phyloP scores from a whole-genome alignment of 35 echinoderm and acorn worm species.

The Eucidaris tribuloides region DNA sequence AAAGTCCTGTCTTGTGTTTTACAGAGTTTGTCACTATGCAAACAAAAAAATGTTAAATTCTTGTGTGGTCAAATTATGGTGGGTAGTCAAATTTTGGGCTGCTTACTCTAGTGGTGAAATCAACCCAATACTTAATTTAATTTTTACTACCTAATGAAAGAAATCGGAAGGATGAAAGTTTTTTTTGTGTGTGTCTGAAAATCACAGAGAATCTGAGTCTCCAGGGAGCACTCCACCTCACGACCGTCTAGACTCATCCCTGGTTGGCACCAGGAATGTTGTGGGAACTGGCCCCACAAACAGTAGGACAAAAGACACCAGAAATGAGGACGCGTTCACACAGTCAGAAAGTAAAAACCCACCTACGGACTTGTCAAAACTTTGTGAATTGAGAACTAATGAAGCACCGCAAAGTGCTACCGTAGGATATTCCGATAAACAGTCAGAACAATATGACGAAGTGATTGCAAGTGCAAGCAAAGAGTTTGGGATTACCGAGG shows the following conservation, averaged over 20 bases:
- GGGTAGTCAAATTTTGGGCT: no score
- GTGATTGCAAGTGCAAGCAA: not conserved
- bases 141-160: no score
- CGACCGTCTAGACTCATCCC: not conserved
- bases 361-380: conserved; percentile 1
- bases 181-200: not conserved
- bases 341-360: not conserved
- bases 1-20: no score
- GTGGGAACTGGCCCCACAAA: not conserved
- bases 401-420: not conserved
- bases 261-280: not conserved
- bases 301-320: not conserved
- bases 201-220: conserved; percentile 2
- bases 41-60: no score
- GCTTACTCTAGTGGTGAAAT: no score
- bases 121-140: no score
- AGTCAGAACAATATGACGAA: not conserved
- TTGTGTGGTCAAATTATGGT: no score
- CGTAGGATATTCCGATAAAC: not conserved
- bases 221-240: conserved; percentile 37
- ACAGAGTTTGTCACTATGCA: no score
- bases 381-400: not conserved
- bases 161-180: no score
- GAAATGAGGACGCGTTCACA: not conserved
- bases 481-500: not conserved